These are phyloP conservation scores for Chloropsis hardwickii DNA, from an alignment of 2,113 vertebrate genomes.

Conservation along the genomic window DNA sequence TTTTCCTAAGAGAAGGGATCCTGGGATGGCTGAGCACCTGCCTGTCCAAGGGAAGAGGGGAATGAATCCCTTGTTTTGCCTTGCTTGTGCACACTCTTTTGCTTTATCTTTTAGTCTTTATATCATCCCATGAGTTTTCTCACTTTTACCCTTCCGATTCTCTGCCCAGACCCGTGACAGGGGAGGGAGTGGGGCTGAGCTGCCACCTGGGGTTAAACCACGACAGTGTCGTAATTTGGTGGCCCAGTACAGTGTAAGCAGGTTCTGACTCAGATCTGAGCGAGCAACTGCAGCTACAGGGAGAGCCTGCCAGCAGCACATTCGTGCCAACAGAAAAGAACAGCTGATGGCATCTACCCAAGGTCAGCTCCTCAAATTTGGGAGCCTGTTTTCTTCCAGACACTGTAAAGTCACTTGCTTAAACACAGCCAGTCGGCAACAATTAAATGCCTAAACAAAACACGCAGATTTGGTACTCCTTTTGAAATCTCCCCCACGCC, in stretches of 20 bases:
- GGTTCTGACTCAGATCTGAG: not conserved
- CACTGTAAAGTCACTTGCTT: slow-evolving; percentile 69
- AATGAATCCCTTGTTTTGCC: not conserved
- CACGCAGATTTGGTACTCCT: slow-evolving; percentile 61
- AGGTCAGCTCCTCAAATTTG: slow-evolving; percentile 75
- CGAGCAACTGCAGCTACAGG: not conserved
- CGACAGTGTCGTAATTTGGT: not conserved
- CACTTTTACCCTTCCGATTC: not conserved
- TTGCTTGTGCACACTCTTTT: not conserved
- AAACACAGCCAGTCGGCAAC: slow-evolving; percentile 73
- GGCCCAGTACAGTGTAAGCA: not conserved
- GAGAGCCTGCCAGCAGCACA: slow-evolving; percentile 67
- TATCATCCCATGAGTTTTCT: not conserved
- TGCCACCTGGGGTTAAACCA: not conserved
- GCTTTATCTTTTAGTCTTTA: not conserved
- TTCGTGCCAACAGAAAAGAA: slow-evolving; percentile 73
- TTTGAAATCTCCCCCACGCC: slow-evolving; percentile 45
- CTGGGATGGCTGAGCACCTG: not conserved
- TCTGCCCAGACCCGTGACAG: not conserved
- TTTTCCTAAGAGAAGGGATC: not conserved
- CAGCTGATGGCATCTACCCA: slow-evolving; percentile 76
- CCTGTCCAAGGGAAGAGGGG: not conserved
- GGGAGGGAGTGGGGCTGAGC: not conserved
- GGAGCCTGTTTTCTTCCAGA: slow-evolving; percentile 71
- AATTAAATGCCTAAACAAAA: slow-evolving; percentile 71